A percentile compares a stretch with the other conserved stretches of the same genome.
Conservation (phyloP, 2,888 invertebrate species). For the Eretmocerus hayati region DNA sequence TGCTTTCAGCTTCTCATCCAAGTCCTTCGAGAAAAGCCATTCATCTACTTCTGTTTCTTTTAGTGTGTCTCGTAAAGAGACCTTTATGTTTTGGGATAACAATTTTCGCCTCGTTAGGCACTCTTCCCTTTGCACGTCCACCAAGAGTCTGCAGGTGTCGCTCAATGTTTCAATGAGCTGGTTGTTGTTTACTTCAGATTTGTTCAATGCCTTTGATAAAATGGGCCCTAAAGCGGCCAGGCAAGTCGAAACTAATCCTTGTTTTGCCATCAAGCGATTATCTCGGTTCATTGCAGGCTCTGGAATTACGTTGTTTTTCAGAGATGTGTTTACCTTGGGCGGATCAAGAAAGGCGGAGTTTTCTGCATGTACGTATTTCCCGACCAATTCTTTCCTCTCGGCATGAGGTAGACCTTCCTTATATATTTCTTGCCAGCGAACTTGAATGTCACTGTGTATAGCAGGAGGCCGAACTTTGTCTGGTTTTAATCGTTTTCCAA, state of each 20-base stretch:
- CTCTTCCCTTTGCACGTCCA: neutral
- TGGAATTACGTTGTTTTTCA: neutral
- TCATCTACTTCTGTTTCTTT: neutral
- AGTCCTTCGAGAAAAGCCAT: neutral
- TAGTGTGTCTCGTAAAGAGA: neutral
- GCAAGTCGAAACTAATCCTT: neutral
- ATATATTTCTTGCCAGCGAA: conserved; percentile 8
- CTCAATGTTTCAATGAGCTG: neutral
- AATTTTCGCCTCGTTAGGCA: neutral
- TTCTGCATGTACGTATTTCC: conserved; percentile 1
- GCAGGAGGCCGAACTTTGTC: neutral
- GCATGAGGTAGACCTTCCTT: conserved; percentile 4
- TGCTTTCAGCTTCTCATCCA: neutral
- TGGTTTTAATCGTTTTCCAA: conserved; percentile 1
- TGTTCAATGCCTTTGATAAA: neutral
- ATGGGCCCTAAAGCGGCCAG: neutral
- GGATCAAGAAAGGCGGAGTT: conserved; percentile 9
- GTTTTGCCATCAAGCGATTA: neutral
- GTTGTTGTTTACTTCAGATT: neutral
- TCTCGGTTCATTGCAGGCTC: neutral
- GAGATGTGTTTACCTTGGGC: neutral
- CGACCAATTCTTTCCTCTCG: neutral
- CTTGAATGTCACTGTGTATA: neutral
- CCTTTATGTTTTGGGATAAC: neutral
- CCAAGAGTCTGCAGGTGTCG: neutral